These are phyloP conservation scores for Drosophila longiperda DNA, from an alignment of 2,888 invertebrate species.

Conservation along the genomic window DNA sequence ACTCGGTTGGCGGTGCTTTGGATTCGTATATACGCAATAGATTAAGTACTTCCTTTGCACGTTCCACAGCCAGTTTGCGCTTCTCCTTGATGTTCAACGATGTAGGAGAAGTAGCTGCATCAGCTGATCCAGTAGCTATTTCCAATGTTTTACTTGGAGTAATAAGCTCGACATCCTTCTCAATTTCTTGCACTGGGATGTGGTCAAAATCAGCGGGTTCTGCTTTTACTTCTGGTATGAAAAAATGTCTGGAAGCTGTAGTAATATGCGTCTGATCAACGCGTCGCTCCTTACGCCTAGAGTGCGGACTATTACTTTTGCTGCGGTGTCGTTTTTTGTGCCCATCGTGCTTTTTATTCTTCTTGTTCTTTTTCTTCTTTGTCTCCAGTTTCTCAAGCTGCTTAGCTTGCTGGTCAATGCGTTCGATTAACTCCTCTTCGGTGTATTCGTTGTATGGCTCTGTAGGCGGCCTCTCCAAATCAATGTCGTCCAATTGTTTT, in stretches of 20 bases:
- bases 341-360: background rate
- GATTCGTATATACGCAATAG: constrained; percentile 7
- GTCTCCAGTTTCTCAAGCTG: background rate
- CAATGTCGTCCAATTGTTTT: constrained; percentile 1
- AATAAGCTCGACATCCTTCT: constrained; percentile 20
- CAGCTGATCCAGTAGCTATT: too few relatives aligned
- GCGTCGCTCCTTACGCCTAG: constrained; percentile 8
- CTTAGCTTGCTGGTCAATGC: background rate
- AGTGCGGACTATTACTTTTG: constrained; percentile 1
- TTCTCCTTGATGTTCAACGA: constrained; percentile 37
- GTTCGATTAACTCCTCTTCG: background rate
- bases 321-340: constrained; percentile 32
- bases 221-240: background rate
- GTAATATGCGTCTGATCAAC: background rate
- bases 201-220: constrained; percentile 12
- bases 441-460: background rate
- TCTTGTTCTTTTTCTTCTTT: background rate
- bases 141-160: constrained; percentile 16
- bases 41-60: constrained; percentile 31
- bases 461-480: background rate
- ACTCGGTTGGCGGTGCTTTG: constrained; percentile 32
- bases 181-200: constrained; percentile 19
- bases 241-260: background rate
- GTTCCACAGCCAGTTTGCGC: constrained; percentile 39
- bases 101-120: too few relatives aligned